Base-by-base conservation (phyloP, 2,888 invertebrate species). In the Cyclophora punctaria region DNA sequence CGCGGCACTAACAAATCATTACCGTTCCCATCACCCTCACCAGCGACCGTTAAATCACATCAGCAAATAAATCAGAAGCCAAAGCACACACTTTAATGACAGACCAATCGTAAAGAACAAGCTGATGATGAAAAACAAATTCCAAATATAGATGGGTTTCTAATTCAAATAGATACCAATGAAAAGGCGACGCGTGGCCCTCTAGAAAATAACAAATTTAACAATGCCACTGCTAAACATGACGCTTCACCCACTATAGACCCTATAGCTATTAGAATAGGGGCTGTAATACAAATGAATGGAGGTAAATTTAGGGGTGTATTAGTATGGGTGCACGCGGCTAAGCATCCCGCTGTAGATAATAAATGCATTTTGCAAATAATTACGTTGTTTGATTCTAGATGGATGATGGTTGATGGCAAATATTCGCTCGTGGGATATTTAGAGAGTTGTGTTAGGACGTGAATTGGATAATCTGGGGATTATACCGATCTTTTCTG, bases 311-410 rank as follows among this genome's bases (percentile, higher is more conserved):
- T 5, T 5, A 5, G 37, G 37, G 37, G 5, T 37, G 37, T 37
- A 5, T 37, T 37, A 37, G 37, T 37, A 37, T 37, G 37, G 37
- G 51, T 44, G 52, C 85, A 82, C 82, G 81, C 78, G 83, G 75
- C 80, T 58, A 67, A 68, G 78, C 82, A 75, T 79, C 78, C 78
- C 75, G 75, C 76, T 69, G 71, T 78, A 76, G 82, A 84, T 81
- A 83, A 81, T 81, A 85, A 85, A 87, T 85, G 78, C 82, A 83
- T 85, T 85, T 73, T 74, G 79, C 85, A 86, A 87, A 86, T 87
- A 86, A 84, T 84, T 82, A 80, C 83, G 74, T 80, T 86, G 77
- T 85, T 87, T 85, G 85, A 85, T 85, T 83, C 84, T 80, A 76
- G 82, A 83, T 70, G 80, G 85, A 83, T 85, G 83, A 84, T 84